A percentile compares a stretch with the other conserved stretches of the same genome.
phyloP scores from a whole-genome alignment of 2,888 invertebrate genomes.

The Opisthograptis luteolata region DNA sequence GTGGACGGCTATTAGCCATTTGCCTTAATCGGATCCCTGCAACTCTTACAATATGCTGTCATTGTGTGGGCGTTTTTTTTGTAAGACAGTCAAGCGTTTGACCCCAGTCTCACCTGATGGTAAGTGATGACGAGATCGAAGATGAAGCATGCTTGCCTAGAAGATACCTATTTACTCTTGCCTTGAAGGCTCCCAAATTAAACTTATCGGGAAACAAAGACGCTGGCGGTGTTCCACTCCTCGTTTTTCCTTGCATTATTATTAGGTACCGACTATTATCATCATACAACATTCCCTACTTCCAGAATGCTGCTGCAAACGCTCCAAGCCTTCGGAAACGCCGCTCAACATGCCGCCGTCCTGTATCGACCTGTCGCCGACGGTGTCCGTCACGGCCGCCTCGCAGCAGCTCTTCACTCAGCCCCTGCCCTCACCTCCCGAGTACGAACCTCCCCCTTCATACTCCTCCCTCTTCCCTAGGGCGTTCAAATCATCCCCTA shows the following conservation, averaged over 20 bases:
- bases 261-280: background rate
- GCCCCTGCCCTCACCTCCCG: slow-evolving; percentile 80
- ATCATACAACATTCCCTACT: slow-evolving; percentile 21
- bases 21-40: too few species aligned
- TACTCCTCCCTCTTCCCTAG: slow-evolving; percentile 87
- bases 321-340: slow-evolving; percentile 75
- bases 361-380: slow-evolving; percentile 75
- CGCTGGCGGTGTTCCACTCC: too few species aligned
- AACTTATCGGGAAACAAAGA: too few species aligned
- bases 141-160: too few species aligned
- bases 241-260: background rate
- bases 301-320: slow-evolving; percentile 82
- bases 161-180: too few species aligned
- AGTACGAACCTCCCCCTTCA: slow-evolving; percentile 87
- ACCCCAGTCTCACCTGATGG: too few species aligned
- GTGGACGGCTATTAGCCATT: too few species aligned
- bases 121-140: too few species aligned
- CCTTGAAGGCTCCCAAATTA: too few species aligned
- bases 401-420: slow-evolving; percentile 69
- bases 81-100: too few species aligned
- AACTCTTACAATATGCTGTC: too few species aligned
- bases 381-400: slow-evolving; percentile 70
- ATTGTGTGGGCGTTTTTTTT: too few species aligned
- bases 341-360: slow-evolving; percentile 75
- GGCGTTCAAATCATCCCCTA: slow-evolving; percentile 74